These are phyloP conservation scores for Rhopalosiphum nymphaeae DNA, from an alignment of 2,888 invertebrate genomes.

Conservation along the genomic window DNA sequence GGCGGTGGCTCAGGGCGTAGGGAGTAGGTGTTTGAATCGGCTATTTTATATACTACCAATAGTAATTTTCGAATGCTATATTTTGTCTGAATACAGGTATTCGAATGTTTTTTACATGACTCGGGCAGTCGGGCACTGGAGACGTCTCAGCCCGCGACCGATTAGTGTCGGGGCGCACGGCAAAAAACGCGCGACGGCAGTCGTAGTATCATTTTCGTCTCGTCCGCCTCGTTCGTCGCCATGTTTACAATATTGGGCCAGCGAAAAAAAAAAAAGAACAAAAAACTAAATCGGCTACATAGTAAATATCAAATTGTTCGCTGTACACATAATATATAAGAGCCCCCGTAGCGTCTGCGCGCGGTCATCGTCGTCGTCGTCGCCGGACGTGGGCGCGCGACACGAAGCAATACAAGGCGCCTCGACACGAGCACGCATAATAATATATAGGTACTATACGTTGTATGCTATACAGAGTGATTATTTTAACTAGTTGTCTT, in stretches of 20 bases:
- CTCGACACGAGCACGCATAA: conserved; percentile 1
- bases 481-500: not conserved
- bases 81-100: not conserved
- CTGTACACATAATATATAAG: not conserved
- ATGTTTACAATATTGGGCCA: conserved; percentile 1
- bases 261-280: not conserved
- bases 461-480: not conserved
- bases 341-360: conserved; percentile 22
- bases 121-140: not conserved
- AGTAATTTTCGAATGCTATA: not conserved
- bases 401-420: conserved; percentile 16
- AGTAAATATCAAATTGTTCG: not conserved
- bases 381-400: conserved; percentile 21
- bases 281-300: not conserved
- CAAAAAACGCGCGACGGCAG: conserved; percentile 22
- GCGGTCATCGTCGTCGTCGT: not conserved
- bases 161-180: not conserved
- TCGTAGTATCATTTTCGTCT: not conserved
- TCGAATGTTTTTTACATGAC: not conserved
- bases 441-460: not conserved
- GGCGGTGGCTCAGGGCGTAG: too few relatives aligned
- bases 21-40: too few relatives aligned
- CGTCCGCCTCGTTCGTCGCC: not conserved
- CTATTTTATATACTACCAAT: too few relatives aligned
- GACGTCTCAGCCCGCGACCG: not conserved